Conservation (phyloP, 2,113 vertebrate species). For the Neogobius melanostomus region DNA sequence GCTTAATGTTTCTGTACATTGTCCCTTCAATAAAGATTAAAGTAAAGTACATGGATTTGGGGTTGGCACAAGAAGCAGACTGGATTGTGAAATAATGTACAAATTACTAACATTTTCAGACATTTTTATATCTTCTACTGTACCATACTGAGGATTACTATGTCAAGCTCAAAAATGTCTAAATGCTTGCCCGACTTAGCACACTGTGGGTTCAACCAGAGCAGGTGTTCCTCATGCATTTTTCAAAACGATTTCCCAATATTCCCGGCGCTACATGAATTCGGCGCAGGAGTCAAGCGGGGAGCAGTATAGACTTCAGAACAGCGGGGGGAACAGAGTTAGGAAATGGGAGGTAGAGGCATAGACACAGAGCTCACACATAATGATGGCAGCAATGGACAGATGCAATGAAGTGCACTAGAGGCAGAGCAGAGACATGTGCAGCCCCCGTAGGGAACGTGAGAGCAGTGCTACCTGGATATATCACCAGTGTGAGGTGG, state of each 20-base stretch:
- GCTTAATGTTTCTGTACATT: too few relatives aligned
- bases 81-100: too few relatives aligned
- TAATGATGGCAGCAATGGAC: conserved; percentile 36
- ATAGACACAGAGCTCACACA: conserved; percentile 9
- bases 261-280: conserved; percentile 10
- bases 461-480: conserved; percentile 37
- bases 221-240: not conserved
- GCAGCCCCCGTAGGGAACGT: conserved; percentile 51
- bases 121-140: not conserved
- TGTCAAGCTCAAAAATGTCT: not conserved
- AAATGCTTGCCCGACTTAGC: not conserved
- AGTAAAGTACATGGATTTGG: too few relatives aligned
- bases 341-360: conserved; percentile 22
- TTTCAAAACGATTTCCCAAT: not conserved
- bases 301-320: conserved; percentile 53
- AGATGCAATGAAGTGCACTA: conserved; percentile 34
- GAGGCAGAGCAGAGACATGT: conserved; percentile 52
- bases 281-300: conserved; percentile 47
- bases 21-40: too few relatives aligned
- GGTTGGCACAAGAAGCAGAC: too few relatives aligned
- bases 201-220: not conserved
- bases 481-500: conserved; percentile 2
- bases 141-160: not conserved
- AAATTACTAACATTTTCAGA: not conserved
- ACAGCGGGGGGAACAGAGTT: conserved; percentile 54